Evolutionary conservation across 1,140 invertebrate species (phyloP).

Genomic region (Bombus cullumanus): DNA sequence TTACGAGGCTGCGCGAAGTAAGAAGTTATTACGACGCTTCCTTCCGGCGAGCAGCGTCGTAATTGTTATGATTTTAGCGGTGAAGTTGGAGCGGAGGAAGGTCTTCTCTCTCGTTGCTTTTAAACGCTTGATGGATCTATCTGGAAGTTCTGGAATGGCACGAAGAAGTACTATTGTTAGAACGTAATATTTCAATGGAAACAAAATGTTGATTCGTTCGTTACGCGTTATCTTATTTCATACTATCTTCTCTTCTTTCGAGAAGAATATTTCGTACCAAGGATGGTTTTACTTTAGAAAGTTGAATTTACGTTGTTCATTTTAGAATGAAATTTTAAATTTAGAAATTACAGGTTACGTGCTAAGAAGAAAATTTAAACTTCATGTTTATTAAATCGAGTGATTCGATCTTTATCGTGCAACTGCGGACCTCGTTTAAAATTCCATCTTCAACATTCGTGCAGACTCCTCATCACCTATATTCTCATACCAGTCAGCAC

Average conservation of each 20-base stretch:
- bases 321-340: not conserved
- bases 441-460: too few species aligned
- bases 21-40: slow-evolving; percentile 47
- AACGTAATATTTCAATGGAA: not conserved
- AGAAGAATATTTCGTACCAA: not conserved
- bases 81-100: not conserved
- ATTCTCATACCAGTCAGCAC: too few species aligned
- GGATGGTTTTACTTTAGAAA: not conserved
- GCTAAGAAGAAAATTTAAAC: too few species aligned
- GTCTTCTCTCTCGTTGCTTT: not conserved
- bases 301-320: not conserved
- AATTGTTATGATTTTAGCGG: slow-evolving; percentile 28
- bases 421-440: too few species aligned
- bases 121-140: not conserved
- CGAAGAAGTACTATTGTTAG: too few species aligned
- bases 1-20: slow-evolving; percentile 24
- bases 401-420: too few species aligned
- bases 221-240: not conserved
- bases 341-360: not conserved
- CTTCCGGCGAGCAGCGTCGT: slow-evolving; percentile 34
- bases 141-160: not conserved
- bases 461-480: too few species aligned
- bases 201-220: not conserved
- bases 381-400: too few species aligned
- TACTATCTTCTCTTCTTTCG: not conserved